These are phyloP conservation scores for Pygmarrhopalites habei DNA, from an alignment of 1,140 invertebrate genomes.

Conservation along the genomic window DNA sequence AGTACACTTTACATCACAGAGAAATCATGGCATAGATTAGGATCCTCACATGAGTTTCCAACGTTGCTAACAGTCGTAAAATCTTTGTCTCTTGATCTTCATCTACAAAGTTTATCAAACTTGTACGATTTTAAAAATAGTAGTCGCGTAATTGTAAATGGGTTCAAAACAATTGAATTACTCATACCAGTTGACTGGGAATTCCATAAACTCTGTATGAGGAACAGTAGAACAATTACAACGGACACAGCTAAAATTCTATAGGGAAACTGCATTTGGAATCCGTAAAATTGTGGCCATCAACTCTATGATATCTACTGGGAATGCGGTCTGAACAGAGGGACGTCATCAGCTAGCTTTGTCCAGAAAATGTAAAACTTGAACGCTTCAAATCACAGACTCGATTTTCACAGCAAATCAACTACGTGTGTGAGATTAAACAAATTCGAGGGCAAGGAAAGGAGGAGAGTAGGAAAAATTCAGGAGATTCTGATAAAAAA, in stretches of 20 bases:
- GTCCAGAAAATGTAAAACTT: no score
- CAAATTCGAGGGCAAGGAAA: no score
- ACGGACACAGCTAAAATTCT: slow-evolving; percentile 25
- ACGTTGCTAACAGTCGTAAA: slow-evolving; percentile 21
- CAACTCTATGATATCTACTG: not conserved
- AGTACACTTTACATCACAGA: no score
- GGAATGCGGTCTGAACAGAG: not conserved
- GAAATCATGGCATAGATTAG: no score
- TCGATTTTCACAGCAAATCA: no score
- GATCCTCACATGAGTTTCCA: slow-evolving; percentile 36
- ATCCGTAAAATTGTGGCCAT: not conserved
- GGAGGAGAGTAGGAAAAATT: no score
- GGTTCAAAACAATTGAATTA: not conserved
- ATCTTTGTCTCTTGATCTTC: slow-evolving; percentile 33
- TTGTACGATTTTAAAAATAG: not conserved
- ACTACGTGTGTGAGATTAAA: no score
- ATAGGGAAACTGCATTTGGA: slow-evolving; percentile 36
- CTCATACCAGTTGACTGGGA: slow-evolving; percentile 5
- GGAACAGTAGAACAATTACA: slow-evolving; percentile 21
- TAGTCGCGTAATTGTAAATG: not conserved
- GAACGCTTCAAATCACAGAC: no score
- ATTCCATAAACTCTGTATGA: slow-evolving; percentile 25
- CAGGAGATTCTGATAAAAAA: no score
- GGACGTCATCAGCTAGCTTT: slow-evolving; percentile 22
- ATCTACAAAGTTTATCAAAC: slow-evolving; percentile 8